phyloP scores from a whole-genome alignment of 2,888 invertebrate genomes.

The Drosophila anomelani region DNA sequence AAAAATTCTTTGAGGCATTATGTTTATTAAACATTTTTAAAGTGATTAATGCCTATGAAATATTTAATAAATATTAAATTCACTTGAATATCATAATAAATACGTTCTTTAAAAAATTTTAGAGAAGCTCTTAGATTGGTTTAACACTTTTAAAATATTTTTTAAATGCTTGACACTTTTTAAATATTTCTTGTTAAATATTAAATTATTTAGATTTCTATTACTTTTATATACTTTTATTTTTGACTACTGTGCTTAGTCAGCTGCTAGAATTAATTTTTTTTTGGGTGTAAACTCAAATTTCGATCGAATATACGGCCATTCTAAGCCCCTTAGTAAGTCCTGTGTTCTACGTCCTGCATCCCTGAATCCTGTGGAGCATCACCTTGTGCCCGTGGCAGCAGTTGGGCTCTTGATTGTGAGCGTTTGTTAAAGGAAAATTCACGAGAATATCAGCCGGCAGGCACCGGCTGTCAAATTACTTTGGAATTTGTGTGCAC shows the following conservation, averaged over 20 bases:
- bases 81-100: too few relatives aligned
- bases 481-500: constrained; percentile 50
- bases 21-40: too few relatives aligned
- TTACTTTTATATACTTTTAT: not conserved
- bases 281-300: not conserved
- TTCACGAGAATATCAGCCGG: constrained; percentile 16
- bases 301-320: constrained; percentile 38
- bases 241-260: not conserved
- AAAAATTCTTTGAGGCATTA: too few relatives aligned
- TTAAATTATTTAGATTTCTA: not conserved
- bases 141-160: not conserved
- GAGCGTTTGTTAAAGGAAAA: constrained; percentile 63
- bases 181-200: not conserved
- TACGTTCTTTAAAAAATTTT: too few relatives aligned
- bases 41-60: too few relatives aligned
- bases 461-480: constrained; percentile 53
- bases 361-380: not conserved
- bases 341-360: not conserved
- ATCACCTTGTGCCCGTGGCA: constrained; percentile 2
- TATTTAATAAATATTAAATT: too few relatives aligned
- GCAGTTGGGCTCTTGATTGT: constrained; percentile 45
- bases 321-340: not conserved
- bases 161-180: not conserved
- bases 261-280: too few relatives aligned
- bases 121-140: not conserved